phyloP scores from a whole-genome alignment of 1,140 invertebrate species.

The Drosophila busckii region DNA sequence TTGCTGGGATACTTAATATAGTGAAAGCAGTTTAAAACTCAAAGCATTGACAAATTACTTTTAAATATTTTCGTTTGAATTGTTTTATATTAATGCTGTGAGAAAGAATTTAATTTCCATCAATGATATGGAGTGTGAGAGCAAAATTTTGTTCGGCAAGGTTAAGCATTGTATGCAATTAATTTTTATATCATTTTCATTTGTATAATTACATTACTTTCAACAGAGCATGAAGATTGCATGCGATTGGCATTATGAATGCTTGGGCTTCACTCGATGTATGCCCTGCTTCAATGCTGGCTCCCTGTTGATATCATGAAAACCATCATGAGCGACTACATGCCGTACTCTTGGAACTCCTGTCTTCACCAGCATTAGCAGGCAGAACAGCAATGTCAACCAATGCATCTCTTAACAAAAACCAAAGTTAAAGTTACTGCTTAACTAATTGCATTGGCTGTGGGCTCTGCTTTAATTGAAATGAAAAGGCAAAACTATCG shows the following conservation, averaged over 20 bases:
- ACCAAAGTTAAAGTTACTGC: conserved; percentile 1
- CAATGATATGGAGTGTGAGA: too few relatives aligned
- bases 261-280: too few relatives aligned
- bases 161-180: too few relatives aligned
- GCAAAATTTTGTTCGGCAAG: too few relatives aligned
- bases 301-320: conserved; percentile 5
- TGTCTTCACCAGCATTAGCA: neutral
- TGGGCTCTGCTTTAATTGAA: conserved; percentile 4
- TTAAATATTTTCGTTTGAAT: too few relatives aligned
- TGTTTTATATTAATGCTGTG: too few relatives aligned
- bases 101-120: too few relatives aligned
- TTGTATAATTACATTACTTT: neutral
- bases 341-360: conserved; percentile 1
- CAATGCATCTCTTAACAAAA: conserved; percentile 2
- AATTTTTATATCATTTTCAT: neutral
- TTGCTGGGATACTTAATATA: too few relatives aligned
- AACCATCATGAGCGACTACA: conserved; percentile 29
- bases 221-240: conserved; percentile 9
- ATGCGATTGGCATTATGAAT: conserved; percentile 4
- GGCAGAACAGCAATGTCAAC: neutral
- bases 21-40: too few relatives aligned
- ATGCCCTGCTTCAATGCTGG: too few relatives aligned
- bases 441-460: conserved; percentile 4
- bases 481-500: neutral
- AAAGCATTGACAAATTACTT: too few relatives aligned